Base-by-base conservation (phyloP, 2,797 vertebrate species). In the Capromys pilorides region DNA sequence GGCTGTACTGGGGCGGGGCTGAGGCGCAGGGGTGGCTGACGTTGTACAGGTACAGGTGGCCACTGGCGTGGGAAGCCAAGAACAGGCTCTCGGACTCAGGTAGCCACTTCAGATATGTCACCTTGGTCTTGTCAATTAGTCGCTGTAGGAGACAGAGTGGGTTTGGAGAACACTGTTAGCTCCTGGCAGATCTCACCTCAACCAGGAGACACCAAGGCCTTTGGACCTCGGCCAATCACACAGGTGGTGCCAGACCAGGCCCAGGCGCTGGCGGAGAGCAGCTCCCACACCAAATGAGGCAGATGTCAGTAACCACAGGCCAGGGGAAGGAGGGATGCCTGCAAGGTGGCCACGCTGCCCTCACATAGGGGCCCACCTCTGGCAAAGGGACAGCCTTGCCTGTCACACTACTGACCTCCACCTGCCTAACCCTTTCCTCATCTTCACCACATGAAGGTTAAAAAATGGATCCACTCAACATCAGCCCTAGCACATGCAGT, bases 21-120 rank as follows among this genome's bases (percentile, higher is more conserved):
- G 99, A 98, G 26, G 98, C 98, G 2, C 99, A 99, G 0, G 99
- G 98, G 73, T 99, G 99, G 45, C 99, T 98, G 78, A 99, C 98
- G 0, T 99, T 99, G 98, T 99, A 99, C 57, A 99, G 99, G 98
- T 99, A 99, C 41, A 99, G 98, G 98, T 99, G 99, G 62, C 99
- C 99, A 0, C 99, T 99, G 97, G 99, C 99, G 0, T 99, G 99
- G 0, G 99, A 99, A 0, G 99, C 99, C 97, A 99, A 98, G 97
- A 99, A 99, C 71, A 99, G 98, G 95, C 98, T 99, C 77, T 99
- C 99, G 0, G 99, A 99, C 97, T 99, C 98, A 0, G 99, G 99
- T 28, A 99, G 98, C 99, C 99, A 99, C 87, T 98, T 98, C n/a
- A 99, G 98, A 71, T 98, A 98, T 0, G 99, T 99, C 87, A 99